A percentile compares a stretch with the other conserved stretches of the same genome.
phyloP scores from a whole-genome alignment of 2,888 invertebrate species.

The Zonitis immaculata region DNA sequence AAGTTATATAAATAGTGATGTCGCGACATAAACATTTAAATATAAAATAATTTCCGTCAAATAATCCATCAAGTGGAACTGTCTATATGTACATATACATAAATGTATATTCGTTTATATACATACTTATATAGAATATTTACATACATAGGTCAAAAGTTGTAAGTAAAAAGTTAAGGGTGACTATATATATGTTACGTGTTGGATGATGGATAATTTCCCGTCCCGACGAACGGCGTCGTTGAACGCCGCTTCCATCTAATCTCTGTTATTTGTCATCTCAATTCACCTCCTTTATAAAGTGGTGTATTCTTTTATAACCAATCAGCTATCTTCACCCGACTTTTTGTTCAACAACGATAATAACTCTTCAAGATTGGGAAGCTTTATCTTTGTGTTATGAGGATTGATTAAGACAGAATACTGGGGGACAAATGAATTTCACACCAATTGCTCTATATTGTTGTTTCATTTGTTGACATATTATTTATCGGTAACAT shows the following conservation, averaged over 20 bases:
- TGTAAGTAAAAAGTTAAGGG: slow-evolving; percentile 8
- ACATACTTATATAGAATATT: no score
- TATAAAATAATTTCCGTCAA: neutral
- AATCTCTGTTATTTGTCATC: slow-evolving; percentile 49
- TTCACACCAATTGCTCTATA: slow-evolving; percentile 48
- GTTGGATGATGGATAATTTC: slow-evolving; percentile 44
- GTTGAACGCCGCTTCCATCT: slow-evolving; percentile 39
- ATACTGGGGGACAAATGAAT: slow-evolving; percentile 44
- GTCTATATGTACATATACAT: neutral
- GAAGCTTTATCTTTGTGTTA: slow-evolving; percentile 46
- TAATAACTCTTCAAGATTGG: slow-evolving; percentile 45
- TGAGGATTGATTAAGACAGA: slow-evolving; percentile 48
- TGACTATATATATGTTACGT: slow-evolving; percentile 28
- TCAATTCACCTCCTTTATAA: slow-evolving; percentile 47
- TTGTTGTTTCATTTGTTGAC: no score
- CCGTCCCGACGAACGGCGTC: slow-evolving; percentile 45
- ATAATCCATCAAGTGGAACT: neutral
- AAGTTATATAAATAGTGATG: neutral
- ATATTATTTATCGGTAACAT: slow-evolving; percentile 43
- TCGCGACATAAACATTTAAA: neutral
- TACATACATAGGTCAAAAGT: neutral
- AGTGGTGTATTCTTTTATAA: slow-evolving; percentile 46
- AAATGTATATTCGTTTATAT: no score
- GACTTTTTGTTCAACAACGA: slow-evolving; percentile 45
- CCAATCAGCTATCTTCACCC: slow-evolving; percentile 45